Conservation (phyloP, 1,140 invertebrate genomes). For the Nephila pilipes region DNA sequence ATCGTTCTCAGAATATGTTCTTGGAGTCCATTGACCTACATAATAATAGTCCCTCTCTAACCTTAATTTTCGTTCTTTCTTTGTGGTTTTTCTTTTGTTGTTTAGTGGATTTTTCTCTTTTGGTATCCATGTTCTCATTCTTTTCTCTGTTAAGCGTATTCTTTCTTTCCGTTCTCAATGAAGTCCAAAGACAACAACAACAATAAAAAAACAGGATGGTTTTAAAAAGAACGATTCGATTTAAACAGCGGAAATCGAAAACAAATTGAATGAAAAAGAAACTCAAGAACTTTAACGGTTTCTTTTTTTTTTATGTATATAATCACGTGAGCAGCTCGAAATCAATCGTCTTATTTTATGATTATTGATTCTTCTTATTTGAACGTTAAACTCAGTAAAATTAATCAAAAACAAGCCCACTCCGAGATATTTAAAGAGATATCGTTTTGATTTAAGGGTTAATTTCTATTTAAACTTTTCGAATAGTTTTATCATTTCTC, state of each 20-base stretch:
- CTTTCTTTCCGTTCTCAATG: neutral
- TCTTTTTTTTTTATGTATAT: neutral
- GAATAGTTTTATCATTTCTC: neutral
- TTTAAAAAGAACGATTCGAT: neutral
- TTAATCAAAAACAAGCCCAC: neutral
- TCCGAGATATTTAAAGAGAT: neutral
- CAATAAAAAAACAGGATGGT: neutral
- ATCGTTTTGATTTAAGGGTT: neutral
- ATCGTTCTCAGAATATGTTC: too few relatives aligned
- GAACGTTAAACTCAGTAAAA: neutral
- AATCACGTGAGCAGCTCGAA: neutral
- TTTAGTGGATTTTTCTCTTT: slow-evolving; percentile 13
- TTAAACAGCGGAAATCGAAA: neutral
- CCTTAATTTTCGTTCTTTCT: neutral
- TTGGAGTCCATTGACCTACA: too few relatives aligned
- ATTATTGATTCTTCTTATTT: neutral
- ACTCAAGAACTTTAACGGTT: neutral
- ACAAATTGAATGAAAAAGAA: neutral
- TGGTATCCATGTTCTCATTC: neutral
- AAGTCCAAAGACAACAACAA: neutral
- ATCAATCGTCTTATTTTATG: slow-evolving; percentile 17
- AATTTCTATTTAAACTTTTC: neutral
- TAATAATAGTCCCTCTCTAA: too few relatives aligned
- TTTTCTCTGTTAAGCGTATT: neutral
- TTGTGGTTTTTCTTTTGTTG: neutral